phyloP scores from a whole-genome alignment of 2,113 vertebrate genomes.

The Stigmatopora nigra region DNA sequence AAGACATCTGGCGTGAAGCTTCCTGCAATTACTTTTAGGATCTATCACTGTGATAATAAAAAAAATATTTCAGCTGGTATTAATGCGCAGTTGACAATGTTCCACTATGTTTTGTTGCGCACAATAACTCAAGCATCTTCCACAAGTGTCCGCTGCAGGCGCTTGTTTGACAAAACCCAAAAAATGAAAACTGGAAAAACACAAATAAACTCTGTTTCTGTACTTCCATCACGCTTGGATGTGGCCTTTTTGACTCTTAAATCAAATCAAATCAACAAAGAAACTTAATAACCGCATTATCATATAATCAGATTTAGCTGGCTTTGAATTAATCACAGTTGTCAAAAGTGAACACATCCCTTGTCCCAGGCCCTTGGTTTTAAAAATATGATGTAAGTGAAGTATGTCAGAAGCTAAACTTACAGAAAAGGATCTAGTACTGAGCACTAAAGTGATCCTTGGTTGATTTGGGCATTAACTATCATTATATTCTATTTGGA shows the following conservation, averaged over 20 bases:
- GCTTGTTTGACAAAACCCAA: background rate
- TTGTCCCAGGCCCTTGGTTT: background rate
- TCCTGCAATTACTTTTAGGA: background rate
- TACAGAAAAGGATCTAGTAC: constrained; percentile 12
- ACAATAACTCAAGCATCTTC: background rate
- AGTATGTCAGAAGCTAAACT: constrained; percentile 23
- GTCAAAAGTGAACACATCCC: background rate
- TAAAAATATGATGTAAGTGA: background rate
- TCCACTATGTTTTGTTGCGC: background rate
- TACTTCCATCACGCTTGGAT: too few relatives aligned
- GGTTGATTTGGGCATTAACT: constrained; percentile 36
- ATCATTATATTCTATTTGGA: constrained; percentile 58
- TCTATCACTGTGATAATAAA: background rate
- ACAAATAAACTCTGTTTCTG: too few relatives aligned
- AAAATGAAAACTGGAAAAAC: too few relatives aligned
- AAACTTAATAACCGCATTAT: background rate
- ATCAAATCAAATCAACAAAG: background rate
- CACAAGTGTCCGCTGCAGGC: background rate
- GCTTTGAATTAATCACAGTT: background rate
- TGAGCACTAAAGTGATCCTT: constrained; percentile 27
- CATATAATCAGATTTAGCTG: background rate
- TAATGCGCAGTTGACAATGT: background rate
- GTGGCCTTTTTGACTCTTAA: background rate
- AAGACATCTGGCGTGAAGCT: background rate
- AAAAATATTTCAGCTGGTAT: background rate